Base-by-base conservation (phyloP, 1,140 invertebrate genomes). In the Paraescarpia echinospica region DNA sequence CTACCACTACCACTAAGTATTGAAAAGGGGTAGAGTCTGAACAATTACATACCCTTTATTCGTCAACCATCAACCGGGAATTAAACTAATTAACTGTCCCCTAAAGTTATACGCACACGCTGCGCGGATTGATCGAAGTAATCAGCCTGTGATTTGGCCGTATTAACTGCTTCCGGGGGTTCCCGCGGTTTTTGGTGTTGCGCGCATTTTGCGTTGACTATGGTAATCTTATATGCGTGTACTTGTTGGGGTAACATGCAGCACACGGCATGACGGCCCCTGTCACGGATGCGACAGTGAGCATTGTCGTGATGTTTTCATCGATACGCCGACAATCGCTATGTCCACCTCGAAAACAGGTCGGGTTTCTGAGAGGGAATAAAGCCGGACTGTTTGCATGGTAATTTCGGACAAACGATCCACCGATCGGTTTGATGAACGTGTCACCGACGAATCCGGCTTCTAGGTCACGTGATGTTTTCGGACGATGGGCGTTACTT, bases 381-480 rank as follows among this genome's bases (percentile, higher is more conserved):
- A 77, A 77, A 77, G 59, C 59, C 59, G 59, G 59, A 77, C 59
- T 77, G 59, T 77, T 5, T 77, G 59, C 59, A 77, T 77, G 59
- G 59, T 77, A 77, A 77, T 77, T 77, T 77, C 59, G 59, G 59
- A 31, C 59, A 77, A 77, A 77, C 59, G 59, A 77, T 77, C 59
- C 27, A 31, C 12, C 59, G 59, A 77, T 2, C 59, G 22, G 27
- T 77, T 77, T 77, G 59, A 77, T 77, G 59, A 77, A 77, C 59
- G 22, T 27, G 59, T 77, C 59, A 77, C 9, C 59, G 27, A 31
- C 18, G 59, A 77, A 31, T 77, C 22, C 59, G 59, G 22, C 59
- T 27, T 77, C 59, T 77, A 27, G 59, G 48, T 51, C 48, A 51
- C 48, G 48, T 51, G 48, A 51, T 51, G 48, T 51, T 51, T 51